Conservation (phyloP, 1,140 invertebrate species). For the Plectrocnemia conspersa region DNA sequence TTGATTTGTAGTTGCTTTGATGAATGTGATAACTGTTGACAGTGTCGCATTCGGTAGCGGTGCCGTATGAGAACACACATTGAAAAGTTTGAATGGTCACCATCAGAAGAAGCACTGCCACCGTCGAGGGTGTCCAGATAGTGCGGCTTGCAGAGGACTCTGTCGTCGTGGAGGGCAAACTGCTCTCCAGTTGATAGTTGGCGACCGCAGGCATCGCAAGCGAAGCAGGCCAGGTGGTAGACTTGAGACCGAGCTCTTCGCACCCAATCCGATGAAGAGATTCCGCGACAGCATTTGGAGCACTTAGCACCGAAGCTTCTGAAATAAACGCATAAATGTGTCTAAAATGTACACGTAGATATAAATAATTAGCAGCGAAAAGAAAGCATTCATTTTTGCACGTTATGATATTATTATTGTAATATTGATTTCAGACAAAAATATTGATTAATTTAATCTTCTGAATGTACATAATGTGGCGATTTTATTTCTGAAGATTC, state of each 20-base stretch:
- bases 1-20: no score
- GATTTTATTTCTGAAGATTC: no score
- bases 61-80: no score
- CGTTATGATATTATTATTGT: no score
- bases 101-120: conserved; percentile 80
- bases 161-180: conserved; percentile 89
- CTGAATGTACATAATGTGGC: no score
- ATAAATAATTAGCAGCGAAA: conserved; percentile 5
- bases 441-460: no score
- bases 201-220: conserved; percentile 94
- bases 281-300: conserved; percentile 87
- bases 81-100: conserved; percentile 48
- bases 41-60: no score
- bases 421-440: neutral
- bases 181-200: conserved; percentile 97
- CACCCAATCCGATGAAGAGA: conserved; percentile 95
- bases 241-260: conserved; percentile 87
- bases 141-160: conserved; percentile 93
- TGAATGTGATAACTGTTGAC: no score
- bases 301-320: conserved; percentile 96
- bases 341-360: conserved; percentile 19
- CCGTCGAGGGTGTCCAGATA: conserved; percentile 92
- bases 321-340: conserved; percentile 42
- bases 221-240: conserved; percentile 97
- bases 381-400: no score